A percentile compares a stretch with the other conserved stretches of the same genome.
phyloP scores from a whole-genome alignment of 2,797 vertebrate genomes.

The Sus cebifrons region DNA sequence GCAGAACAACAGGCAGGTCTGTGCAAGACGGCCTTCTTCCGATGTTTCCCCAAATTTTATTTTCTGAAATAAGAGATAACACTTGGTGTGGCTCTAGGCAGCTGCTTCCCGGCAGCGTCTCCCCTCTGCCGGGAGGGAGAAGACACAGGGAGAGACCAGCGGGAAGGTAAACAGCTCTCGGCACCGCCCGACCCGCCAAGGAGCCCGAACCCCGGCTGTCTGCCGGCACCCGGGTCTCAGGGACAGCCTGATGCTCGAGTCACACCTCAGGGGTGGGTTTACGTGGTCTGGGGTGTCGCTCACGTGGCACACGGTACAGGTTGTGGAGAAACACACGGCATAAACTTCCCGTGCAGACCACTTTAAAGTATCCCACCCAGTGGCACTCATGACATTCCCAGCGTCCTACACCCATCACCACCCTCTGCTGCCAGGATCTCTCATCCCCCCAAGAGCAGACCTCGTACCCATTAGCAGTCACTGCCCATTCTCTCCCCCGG shows the following conservation, averaged over 20 bases:
- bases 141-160: not conserved
- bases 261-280: not conserved
- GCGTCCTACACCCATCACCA: not conserved
- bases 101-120: not conserved
- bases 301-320: not conserved
- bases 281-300: not conserved
- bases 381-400: not conserved
- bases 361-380: not conserved
- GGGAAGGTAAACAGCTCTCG: not conserved
- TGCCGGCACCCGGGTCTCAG: not conserved
- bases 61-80: not conserved
- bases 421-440: not conserved
- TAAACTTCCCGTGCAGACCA: not conserved
- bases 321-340: not conserved
- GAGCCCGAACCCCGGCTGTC: not conserved
- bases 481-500: not conserved
- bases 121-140: not conserved
- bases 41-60: not conserved
- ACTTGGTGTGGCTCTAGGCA: not conserved
- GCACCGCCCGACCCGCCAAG: not conserved
- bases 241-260: not conserved
- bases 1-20: not conserved
- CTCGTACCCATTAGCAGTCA: not conserved
- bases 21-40: not conserved
- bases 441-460: not conserved